These are phyloP conservation scores for Ceratoteleas bidentatus DNA, from an alignment of 1,140 invertebrate species.

Conservation along the genomic window DNA sequence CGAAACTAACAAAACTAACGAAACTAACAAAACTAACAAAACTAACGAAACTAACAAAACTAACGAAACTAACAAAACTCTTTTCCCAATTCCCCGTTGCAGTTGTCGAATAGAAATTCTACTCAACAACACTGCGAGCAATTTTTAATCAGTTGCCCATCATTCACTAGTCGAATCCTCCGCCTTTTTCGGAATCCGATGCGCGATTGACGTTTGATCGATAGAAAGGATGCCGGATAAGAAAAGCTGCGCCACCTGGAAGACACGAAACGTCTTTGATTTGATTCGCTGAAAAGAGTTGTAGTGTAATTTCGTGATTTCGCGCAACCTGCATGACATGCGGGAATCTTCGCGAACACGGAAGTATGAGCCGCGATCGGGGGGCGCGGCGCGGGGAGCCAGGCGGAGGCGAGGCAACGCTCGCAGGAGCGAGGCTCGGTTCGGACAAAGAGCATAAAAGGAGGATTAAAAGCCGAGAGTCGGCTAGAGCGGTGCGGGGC, in stretches of 20 bases:
- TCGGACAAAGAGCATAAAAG: constrained; percentile 50
- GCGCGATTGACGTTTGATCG: constrained; percentile 6
- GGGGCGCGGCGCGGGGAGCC: no score
- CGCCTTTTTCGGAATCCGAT: no score
- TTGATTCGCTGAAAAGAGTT: constrained; percentile 31
- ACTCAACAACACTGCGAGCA: no score
- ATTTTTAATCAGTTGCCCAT: no score
- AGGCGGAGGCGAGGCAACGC: constrained; percentile 26
- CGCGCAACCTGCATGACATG: constrained; percentile 67
- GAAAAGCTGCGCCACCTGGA: constrained; percentile 21
- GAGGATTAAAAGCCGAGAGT: constrained; percentile 48
- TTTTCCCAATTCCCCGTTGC: no score
- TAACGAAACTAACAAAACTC: no score
- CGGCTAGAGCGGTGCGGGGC: constrained; percentile 26
- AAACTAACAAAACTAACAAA: no score
- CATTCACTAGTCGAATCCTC: no score
- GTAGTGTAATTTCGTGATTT: constrained; percentile 53
- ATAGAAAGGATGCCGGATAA: constrained; percentile 3
- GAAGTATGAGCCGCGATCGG: constrained; percentile 49
- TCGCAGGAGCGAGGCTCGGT: constrained; percentile 30
- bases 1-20: no score
- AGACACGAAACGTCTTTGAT: constrained; percentile 23
- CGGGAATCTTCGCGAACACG: constrained; percentile 58
- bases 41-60: no score
- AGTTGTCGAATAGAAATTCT: no score